Evolutionary conservation across 2,113 vertebrate genomes (phyloP), one percentile per base, ranked within the genome.

Genomic region (Struthidea cinerea): DNA sequence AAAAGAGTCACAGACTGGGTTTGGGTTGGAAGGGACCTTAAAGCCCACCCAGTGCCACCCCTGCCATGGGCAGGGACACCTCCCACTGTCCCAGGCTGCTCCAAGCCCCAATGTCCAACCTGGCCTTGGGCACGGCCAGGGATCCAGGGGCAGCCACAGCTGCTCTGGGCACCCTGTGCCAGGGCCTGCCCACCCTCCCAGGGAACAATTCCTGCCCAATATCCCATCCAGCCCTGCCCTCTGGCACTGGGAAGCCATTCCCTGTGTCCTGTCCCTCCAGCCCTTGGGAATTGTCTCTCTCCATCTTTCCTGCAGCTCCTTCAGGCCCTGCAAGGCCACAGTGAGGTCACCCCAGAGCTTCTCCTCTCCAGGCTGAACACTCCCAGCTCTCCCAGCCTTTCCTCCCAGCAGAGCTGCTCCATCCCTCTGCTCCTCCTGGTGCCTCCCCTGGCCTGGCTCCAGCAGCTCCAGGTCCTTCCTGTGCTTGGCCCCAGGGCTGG

Each of bases 1-100:
- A 56, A 44, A 27, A 27, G 22, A 61, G 22, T 20, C 27, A 32
- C 4, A 37, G 21, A 41, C 22, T 3, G 6, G 6, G 5, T 61
- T 70, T 24, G 55, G 5, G 16, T 8, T 42, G 26, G 37, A 5
- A 52, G 13, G 10, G 12, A 19, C 6, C 8, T 3, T 2, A 23
- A 42, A 70, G 3, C 7, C 6, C 30, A 50, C 4, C 24, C 44
- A 5, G 2, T 13, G 0, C 18, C 41, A 30, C 42, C 11, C 44
- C 30, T 59, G 46, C 9, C 55, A n/a, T 23, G 35, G 35, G 19
- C 64, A 50, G 23, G 23, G 35, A 39, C 28, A 21, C 7, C 10
- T 39, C 1, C 50, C 27, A 46, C 26, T 19, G 1, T 28, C 39
- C 41, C 50, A 67, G 41, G 61, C 10, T 30, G 50, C 13, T 42